phyloP scores from a whole-genome alignment of 2,888 invertebrate genomes.

The Nomada fabriciana region DNA sequence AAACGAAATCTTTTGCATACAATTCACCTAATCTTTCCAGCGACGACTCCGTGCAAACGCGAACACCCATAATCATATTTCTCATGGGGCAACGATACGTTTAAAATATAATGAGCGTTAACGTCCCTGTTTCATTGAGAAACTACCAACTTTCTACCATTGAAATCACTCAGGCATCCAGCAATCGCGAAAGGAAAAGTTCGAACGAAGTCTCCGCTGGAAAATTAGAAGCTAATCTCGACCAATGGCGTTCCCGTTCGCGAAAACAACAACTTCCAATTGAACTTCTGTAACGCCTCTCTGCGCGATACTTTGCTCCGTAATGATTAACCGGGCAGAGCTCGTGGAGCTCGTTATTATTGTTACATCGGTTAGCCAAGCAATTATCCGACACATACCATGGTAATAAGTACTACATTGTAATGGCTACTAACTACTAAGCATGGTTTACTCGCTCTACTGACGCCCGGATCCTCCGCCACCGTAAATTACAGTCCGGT shows the following conservation, averaged over 20 bases:
- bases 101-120: slow-evolving; percentile 37
- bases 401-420: slow-evolving; percentile 47
- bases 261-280: not conserved
- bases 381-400: slow-evolving; percentile 42
- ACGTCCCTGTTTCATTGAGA: not conserved
- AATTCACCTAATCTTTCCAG: not conserved
- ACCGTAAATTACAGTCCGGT: slow-evolving; percentile 26
- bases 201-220: not conserved
- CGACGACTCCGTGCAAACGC: not conserved
- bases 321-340: slow-evolving; percentile 37
- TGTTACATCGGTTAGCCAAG: slow-evolving; percentile 40
- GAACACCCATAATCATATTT: slow-evolving; percentile 8
- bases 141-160: slow-evolving; percentile 9
- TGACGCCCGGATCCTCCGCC: slow-evolving; percentile 3
- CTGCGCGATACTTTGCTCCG: not conserved
- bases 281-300: not conserved
- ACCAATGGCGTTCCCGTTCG: not conserved
- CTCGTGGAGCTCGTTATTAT: slow-evolving; percentile 32
- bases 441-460: slow-evolving; percentile 49
- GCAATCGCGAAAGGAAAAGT: slow-evolving; percentile 17
- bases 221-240: slow-evolving; percentile 10
- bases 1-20: slow-evolving; percentile 30
- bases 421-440: slow-evolving; percentile 46
- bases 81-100: slow-evolving; percentile 14
- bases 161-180: not conserved